A percentile compares a stretch with the other conserved stretches of the same genome.
phyloP scores from a whole-genome alignment of 2,797 vertebrate genomes.

The Australoheros facetus region DNA sequence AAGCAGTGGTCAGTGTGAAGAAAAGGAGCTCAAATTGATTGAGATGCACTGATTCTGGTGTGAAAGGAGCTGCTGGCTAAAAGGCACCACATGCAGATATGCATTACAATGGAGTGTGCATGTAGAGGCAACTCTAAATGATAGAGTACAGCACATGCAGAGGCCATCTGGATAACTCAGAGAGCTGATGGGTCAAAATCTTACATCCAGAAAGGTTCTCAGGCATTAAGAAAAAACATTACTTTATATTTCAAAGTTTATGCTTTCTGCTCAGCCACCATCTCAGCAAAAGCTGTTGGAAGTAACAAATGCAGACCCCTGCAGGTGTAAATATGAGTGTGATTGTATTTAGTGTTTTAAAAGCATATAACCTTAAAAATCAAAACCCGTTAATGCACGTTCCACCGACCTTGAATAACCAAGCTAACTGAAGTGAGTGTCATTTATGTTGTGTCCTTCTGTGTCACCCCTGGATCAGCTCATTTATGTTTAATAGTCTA shows the following conservation, averaged over 20 bases:
- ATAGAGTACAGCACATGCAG: slow-evolving; percentile 69
- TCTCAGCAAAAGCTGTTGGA: neutral
- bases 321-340: neutral
- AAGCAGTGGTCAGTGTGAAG: slow-evolving; percentile 50
- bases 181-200: slow-evolving; percentile 17
- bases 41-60: slow-evolving; percentile 51
- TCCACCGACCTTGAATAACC: slow-evolving; percentile 9
- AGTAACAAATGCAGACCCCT: slow-evolving; percentile 9
- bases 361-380: neutral
- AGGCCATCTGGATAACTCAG: slow-evolving; percentile 71
- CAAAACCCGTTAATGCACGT: neutral
- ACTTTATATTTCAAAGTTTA: neutral
- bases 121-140: slow-evolving; percentile 52
- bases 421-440: neutral
- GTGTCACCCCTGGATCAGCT: neutral
- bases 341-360: slow-evolving; percentile 1
- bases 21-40: slow-evolving; percentile 70
- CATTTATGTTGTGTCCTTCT: neutral
- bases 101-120: slow-evolving; percentile 68
- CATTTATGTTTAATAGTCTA: no score
- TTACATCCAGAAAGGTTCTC: neutral
- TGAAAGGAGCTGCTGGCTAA: slow-evolving; percentile 58
- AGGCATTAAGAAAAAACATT: neutral
- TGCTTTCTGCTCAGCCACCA: neutral
- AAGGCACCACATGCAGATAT: slow-evolving; percentile 65